These are phyloP conservation scores for Pangasius sanitwongsei DNA, from an alignment of 2,797 vertebrate genomes.

Conservation along the genomic window DNA sequence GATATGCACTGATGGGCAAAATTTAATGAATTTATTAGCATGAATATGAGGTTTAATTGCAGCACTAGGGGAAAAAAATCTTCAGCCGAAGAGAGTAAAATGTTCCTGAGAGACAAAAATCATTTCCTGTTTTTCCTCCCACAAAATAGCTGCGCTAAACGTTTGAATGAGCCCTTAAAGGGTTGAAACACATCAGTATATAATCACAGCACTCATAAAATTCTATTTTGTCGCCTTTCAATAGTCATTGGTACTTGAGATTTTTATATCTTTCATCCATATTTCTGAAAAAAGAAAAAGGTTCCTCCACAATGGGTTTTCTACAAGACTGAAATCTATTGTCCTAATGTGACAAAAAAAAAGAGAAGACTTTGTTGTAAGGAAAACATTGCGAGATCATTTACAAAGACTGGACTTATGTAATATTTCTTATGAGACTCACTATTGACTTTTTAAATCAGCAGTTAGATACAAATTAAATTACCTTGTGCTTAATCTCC, in stretches of 20 bases:
- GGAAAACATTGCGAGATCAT: constrained; percentile 7
- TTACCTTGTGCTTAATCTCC: constrained; percentile 1
- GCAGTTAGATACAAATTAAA: constrained; percentile 8
- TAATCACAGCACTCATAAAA: not conserved
- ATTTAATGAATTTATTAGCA: constrained; percentile 47
- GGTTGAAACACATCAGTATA: not conserved
- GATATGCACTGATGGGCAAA: constrained; percentile 26
- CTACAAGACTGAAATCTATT: not conserved
- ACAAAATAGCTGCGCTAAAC: not conserved
- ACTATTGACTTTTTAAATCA: constrained; percentile 9
- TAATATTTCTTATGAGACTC: not conserved
- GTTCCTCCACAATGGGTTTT: not conserved
- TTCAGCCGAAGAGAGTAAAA: constrained; percentile 20
- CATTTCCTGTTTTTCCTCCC: constrained; percentile 16
- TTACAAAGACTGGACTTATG: not conserved
- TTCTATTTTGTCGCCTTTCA: not conserved
- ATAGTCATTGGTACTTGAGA: not conserved
- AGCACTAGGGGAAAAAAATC: constrained; percentile 9
- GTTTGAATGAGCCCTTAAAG: constrained; percentile 1
- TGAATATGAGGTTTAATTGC: constrained; percentile 40
- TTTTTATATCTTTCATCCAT: not conserved
- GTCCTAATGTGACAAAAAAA: not conserved
- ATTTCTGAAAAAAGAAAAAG: not conserved
- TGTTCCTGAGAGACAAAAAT: constrained; percentile 19
- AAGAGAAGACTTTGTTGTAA: not conserved